Base-by-base conservation (phyloP, 2,888 invertebrate genomes). In the Stramonita haemastoma region DNA sequence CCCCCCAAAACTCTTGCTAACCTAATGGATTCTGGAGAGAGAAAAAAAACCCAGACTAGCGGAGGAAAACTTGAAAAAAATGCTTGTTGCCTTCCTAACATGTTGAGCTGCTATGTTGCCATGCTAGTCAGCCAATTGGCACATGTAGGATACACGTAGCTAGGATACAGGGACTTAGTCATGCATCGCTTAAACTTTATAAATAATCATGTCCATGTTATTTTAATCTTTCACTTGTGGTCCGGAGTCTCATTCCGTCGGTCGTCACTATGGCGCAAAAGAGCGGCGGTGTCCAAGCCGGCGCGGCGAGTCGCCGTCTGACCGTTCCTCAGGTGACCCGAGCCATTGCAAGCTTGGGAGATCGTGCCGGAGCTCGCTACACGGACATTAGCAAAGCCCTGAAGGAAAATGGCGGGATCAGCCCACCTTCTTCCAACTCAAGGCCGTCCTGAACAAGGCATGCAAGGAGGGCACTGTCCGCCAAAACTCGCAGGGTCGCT, bases 361-460 rank as follows among this genome's bases (percentile, higher is more conserved):
- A 86, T 36, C 86, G 29, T 34, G 86, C 70, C 34, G 86, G 86
- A 22, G 60, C 86, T 17, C 70, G 70, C 26, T 86, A 36, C 70
- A 86, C 66, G 2, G 86, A 86, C 70, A 86, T 86, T 36, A 66
- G 36, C 36, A 66, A 70, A 4, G 26, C 70, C 8, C 26, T 86
- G 26, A 29, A 29, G 26, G 32, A 29, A 19, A 17, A 66, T 13
- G 34, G 34, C 15, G 29, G 57, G 22, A 29, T 15, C 26, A 29
- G 86, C 86, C 86, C 34, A 70, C 22, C 66, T 86, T 86, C 36
- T 70, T 86, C 66, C 66, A 70, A 70, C 36, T 86, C 70, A 66
- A 70, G 36, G 70, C 86, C n/a, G 70, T 56, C 66, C 70, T 86
- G 66, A 22, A 22, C 70, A 86, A 70, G 36, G 86, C 66, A 11